A percentile compares a stretch with the other conserved stretches of the same genome.
Evolutionary conservation across 2,888 invertebrate genomes (phyloP).

Genomic region (Stenodema calcarata): DNA sequence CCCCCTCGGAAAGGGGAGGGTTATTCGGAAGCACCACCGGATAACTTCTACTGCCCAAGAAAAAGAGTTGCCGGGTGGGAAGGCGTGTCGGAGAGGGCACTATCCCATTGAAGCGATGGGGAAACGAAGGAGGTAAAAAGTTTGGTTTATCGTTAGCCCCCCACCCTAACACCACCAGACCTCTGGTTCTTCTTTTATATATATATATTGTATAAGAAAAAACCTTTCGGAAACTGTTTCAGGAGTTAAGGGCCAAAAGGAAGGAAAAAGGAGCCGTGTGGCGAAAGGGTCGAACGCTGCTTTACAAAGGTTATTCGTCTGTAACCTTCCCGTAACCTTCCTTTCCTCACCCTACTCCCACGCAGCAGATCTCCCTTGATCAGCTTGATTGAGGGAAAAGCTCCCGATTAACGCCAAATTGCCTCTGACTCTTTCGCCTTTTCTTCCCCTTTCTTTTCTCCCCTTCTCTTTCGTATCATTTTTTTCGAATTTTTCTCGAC

Average conservation of each 20-base stretch:
- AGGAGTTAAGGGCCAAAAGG: not conserved
- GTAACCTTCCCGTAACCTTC: not conserved
- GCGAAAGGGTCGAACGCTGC: constrained; percentile 6
- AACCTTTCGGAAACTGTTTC: not conserved
- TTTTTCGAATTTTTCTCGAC: not conserved
- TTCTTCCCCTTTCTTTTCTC: not conserved
- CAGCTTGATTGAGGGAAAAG: constrained; percentile 34
- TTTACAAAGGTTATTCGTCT: constrained; percentile 15
- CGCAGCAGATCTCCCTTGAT: constrained; percentile 1
- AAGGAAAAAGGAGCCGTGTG: not conserved
- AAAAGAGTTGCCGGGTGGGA: not conserved
- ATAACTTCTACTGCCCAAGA: constrained; percentile 9
- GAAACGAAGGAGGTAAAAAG: not conserved
- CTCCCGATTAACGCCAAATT: constrained; percentile 25
- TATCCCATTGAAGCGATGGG: not conserved
- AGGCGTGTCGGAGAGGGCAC: not conserved
- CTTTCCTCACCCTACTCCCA: not conserved
- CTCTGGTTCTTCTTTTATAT: not conserved
- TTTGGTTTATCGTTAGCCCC: constrained; percentile 2
- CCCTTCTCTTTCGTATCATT: not conserved
- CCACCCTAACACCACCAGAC: not conserved
- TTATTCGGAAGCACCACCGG: not conserved
- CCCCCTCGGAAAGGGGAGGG: not conserved
- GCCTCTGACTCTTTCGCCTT: not conserved
- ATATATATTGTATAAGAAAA: not conserved